Evolutionary conservation across 2,113 vertebrate genomes (phyloP).

Genomic region (Perca schrenkii): DNA sequence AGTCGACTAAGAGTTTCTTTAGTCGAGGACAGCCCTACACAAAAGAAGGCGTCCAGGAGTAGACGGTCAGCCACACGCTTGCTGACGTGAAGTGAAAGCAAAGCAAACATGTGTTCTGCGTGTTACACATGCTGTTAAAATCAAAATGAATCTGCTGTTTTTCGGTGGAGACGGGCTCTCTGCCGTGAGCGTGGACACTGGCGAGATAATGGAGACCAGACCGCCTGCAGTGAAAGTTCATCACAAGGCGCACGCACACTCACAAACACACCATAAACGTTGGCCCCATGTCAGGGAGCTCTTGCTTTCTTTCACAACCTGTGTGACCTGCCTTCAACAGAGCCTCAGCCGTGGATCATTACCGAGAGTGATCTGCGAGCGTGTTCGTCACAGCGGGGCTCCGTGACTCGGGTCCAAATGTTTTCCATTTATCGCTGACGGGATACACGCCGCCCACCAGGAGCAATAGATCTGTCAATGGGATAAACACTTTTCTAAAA

Average conservation of each 20-base stretch:
- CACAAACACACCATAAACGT: slow-evolving; percentile 22
- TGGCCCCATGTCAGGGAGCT: neutral
- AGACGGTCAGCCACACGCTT: neutral
- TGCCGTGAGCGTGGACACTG: slow-evolving; percentile 55
- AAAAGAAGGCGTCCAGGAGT: slow-evolving; percentile 28
- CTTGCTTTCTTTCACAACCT: slow-evolving; percentile 27
- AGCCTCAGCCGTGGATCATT: slow-evolving; percentile 21
- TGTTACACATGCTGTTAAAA: slow-evolving; percentile 67
- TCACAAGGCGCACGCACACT: slow-evolving; percentile 22
- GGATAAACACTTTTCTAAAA: slow-evolving; percentile 22
- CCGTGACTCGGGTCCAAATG: slow-evolving; percentile 14
- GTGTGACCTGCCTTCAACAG: slow-evolving; percentile 25
- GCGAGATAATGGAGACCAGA: slow-evolving; percentile 72
- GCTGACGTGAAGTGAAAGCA: slow-evolving; percentile 23
- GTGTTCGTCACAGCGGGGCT: neutral
- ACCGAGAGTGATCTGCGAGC: neutral
- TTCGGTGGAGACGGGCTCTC: slow-evolving; percentile 42
- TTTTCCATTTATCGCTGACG: slow-evolving; percentile 33
- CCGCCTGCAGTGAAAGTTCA: slow-evolving; percentile 33
- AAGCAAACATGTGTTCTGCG: slow-evolving; percentile 67
- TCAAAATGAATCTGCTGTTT: slow-evolving; percentile 59
- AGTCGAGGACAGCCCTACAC: too few species aligned
- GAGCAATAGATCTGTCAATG: slow-evolving; percentile 27
- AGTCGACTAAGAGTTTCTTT: too few species aligned
- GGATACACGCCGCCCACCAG: slow-evolving; percentile 18